These are phyloP conservation scores for Tachypleus tridentatus DNA, from an alignment of 1,140 invertebrate species.

Conservation along the genomic window DNA sequence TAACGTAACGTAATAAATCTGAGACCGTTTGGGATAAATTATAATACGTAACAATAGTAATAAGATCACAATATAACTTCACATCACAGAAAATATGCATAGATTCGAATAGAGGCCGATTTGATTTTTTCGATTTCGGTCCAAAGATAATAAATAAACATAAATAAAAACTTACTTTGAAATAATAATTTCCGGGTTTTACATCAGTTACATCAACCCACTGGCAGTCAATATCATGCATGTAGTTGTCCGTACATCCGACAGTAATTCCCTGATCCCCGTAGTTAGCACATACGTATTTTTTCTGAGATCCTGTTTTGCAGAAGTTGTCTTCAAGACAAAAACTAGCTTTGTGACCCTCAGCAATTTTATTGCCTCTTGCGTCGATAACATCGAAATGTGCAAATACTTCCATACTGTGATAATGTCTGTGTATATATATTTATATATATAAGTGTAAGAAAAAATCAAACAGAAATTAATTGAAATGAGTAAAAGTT, in stretches of 20 bases:
- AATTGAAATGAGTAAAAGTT: no score
- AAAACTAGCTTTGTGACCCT: conserved; percentile 93
- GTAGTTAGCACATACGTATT: conserved; percentile 78
- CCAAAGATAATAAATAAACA: neutral
- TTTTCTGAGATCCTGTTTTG: conserved; percentile 29
- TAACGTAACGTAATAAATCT: no score
- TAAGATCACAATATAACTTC: no score
- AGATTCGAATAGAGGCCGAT: no score
- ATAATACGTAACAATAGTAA: no score
- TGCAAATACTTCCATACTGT: conserved; percentile 95
- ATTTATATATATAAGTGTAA: neutral
- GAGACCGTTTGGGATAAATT: no score
- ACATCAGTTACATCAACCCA: conserved; percentile 94
- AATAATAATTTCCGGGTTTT: conserved; percentile 61
- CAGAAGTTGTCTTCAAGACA: conserved; percentile 92
- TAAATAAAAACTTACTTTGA: conserved; percentile 49
- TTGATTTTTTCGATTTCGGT: no score
- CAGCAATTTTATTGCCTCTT: conserved; percentile 59
- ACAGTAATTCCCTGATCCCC: conserved; percentile 89
- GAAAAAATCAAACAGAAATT: no score
- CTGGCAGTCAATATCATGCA: conserved; percentile 87
- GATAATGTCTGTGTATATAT: conserved; percentile 63
- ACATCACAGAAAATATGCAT: no score
- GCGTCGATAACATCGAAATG: conserved; percentile 77
- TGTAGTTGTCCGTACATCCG: conserved; percentile 79